A percentile compares a stretch with the other conserved stretches of the same genome.
These are phyloP conservation scores for Sebastes vulpes DNA, from an alignment of 2,797 vertebrate species.

Conservation along the genomic window DNA sequence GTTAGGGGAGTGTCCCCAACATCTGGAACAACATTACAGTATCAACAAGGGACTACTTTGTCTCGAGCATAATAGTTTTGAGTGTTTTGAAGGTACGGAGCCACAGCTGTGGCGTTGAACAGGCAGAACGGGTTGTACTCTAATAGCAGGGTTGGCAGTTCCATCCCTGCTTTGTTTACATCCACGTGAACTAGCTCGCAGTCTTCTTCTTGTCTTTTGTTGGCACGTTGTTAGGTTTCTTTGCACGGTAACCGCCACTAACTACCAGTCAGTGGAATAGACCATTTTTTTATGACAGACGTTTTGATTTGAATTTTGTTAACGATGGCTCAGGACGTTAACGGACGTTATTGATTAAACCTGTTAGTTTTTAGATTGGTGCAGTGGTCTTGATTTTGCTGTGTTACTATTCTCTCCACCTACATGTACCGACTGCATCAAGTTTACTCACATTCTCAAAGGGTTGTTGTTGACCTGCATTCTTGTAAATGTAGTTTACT, in stretches of 20 bases:
- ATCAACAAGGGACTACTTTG: neutral
- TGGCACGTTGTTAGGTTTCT: neutral
- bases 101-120: neutral
- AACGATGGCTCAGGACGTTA: neutral
- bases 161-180: neutral
- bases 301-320: neutral
- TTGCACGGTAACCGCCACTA: neutral
- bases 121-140: neutral
- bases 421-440: neutral
- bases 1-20: neutral
- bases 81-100: neutral
- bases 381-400: no score
- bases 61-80: neutral
- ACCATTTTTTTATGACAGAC: neutral
- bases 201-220: neutral
- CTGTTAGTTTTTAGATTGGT: no score
- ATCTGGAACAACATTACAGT: neutral
- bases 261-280: no score
- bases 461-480: neutral
- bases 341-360: neutral
- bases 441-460: neutral
- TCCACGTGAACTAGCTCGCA: neutral
- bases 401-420: neutral
- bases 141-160: neutral
- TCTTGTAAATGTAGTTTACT: neutral